Evolutionary conservation across 2,113 vertebrate genomes (phyloP), one percentile per base, ranked within the genome.

Genomic region (Genyomyrus donnyi): DNA sequence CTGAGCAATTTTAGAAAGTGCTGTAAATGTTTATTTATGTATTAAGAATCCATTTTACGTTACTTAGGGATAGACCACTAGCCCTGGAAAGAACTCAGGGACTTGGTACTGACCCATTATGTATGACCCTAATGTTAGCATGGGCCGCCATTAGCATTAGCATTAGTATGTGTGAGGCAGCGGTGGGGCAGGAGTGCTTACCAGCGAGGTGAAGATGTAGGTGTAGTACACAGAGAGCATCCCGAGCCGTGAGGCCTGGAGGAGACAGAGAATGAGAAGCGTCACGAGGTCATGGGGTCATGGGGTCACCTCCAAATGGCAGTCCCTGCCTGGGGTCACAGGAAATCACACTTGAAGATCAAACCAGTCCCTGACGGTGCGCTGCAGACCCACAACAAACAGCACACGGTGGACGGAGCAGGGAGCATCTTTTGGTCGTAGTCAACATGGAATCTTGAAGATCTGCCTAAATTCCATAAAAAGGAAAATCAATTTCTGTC

Each of bases 181-280:
- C 50, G 90, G 91, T 86, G 92, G 91, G 85, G 84, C 48, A 35
- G 45, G 74, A 87, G 86, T 90, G 31, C 97, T 99, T 97, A 99
- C 98, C 98, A 99, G 96, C 91, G 98, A 99, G 91, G 98, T 99
- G 96, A 99, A 98, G 97, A 99, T 99, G 95, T 99, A 99, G 13
- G 98, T 99, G 95, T 99, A 99, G 95, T 98, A 98, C 93, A 97
- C 96, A 19, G 98, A 99, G 84, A 97, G 97, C 98, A 99, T 99
- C 89, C 98, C 98, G 94, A 99, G 96, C 92, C 99, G 98, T 77
- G 97, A 98, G 85, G 98, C 98, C 98, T 99, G 96, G 35, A 7
- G 53, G 94, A 94, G 93, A 91, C 62, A 90, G 83, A 88, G 88
- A 89, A 89, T 89, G 39, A 89, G 83, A 80, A 89, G 89, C 88